phyloP scores from a whole-genome alignment of 2,888 invertebrate genomes.

The Eupithecia tripunctaria region DNA sequence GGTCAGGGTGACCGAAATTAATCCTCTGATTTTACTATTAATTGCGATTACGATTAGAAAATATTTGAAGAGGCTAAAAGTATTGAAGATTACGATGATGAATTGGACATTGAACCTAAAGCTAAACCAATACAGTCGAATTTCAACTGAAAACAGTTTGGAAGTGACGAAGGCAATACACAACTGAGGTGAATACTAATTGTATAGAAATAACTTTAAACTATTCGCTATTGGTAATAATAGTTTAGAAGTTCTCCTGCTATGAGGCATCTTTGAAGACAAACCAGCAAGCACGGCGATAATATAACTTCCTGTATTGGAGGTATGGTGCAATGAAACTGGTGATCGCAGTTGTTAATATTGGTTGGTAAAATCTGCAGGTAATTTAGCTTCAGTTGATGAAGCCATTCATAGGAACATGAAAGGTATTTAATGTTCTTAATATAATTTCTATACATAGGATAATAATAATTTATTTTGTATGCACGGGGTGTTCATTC shows the following conservation, averaged over 20 bases:
- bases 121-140: neutral
- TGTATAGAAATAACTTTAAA: conserved; percentile 34
- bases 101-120: neutral
- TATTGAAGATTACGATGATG: neutral
- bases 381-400: neutral
- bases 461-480: too few species aligned
- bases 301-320: neutral
- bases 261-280: conserved; percentile 15
- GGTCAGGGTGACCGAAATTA: neutral
- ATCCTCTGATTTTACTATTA: too few species aligned
- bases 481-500: too few species aligned
- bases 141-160: neutral
- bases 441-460: too few species aligned
- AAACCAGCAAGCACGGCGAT: neutral
- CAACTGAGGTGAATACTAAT: conserved; percentile 34
- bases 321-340: neutral
- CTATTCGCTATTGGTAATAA: conserved; percentile 34
- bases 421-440: too few species aligned
- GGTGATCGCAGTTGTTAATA: neutral
- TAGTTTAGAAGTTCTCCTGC: conserved; percentile 28
- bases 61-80: neutral
- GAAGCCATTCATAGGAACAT: neutral
- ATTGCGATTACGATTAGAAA: neutral
- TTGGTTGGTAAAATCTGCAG: neutral
- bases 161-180: conserved; percentile 5